Evolutionary conservation across 2,888 invertebrate genomes (phyloP).

Genomic region (Celastrina argiolus): DNA sequence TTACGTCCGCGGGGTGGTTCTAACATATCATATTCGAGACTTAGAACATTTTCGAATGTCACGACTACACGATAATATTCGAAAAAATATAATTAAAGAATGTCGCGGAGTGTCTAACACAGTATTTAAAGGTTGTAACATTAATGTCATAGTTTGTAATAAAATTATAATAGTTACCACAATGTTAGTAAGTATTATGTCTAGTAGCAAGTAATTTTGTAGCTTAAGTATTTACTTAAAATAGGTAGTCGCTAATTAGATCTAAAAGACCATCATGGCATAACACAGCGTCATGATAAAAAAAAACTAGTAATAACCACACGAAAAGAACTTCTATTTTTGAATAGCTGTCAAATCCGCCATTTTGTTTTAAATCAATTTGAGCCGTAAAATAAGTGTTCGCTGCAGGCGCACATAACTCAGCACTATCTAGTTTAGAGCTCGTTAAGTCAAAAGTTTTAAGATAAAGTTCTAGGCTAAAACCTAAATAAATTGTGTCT

Average conservation of each 20-base stretch:
- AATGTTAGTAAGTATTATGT: too few relatives aligned
- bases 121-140: neutral
- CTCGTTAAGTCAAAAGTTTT: conserved; percentile 29
- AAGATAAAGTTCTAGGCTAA: conserved; percentile 27
- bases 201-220: too few relatives aligned
- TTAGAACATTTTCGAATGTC: neutral
- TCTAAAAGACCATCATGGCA: too few relatives aligned
- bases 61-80: neutral
- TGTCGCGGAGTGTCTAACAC: neutral
- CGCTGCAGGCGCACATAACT: neutral
- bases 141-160: neutral
- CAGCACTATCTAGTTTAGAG: conserved; percentile 23
- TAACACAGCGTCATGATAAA: neutral
- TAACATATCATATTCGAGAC: conserved; percentile 4
- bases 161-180: too few relatives aligned
- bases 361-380: conserved; percentile 3
- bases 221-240: too few relatives aligned
- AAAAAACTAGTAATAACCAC: neutral
- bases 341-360: neutral
- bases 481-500: conserved; percentile 26
- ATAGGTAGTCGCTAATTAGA: too few relatives aligned
- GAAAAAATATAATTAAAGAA: neutral
- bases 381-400: neutral
- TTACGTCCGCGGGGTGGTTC: conserved; percentile 6
- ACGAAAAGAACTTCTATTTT: neutral